Conservation (phyloP, 2,797 vertebrate genomes). For the Choloepus didactylus region DNA sequence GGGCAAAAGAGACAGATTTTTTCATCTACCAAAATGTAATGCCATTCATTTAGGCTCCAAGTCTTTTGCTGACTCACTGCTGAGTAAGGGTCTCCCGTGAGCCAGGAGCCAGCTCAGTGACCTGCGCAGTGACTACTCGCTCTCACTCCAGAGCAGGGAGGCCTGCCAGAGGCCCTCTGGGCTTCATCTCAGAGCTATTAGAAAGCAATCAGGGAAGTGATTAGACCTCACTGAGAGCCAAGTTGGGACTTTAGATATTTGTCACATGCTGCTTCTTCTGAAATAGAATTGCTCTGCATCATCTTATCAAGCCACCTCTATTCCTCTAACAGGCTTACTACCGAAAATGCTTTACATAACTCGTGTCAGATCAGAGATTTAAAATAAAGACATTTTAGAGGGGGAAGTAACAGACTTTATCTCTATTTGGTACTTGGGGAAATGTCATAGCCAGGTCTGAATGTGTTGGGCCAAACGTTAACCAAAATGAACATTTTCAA, state of each 20-base stretch:
- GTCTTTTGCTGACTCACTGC: background rate
- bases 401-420: too few species aligned
- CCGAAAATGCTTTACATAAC: background rate
- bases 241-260: conserved; percentile 10
- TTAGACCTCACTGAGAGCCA: background rate
- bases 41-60: too few species aligned
- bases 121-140: too few species aligned
- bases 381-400: background rate
- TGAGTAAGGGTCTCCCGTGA: background rate
- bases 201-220: conserved; percentile 43
- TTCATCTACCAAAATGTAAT: background rate
- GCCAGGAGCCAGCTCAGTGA: fast-evolving
- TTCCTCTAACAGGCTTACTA: fast-evolving
- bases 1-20: fast-evolving
- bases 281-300: background rate
- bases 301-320: background rate
- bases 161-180: background rate
- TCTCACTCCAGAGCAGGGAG: too few species aligned
- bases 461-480: too few species aligned
- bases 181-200: conserved; percentile 1
- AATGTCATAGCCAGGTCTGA: background rate
- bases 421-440: background rate
- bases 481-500: too few species aligned
- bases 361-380: background rate
- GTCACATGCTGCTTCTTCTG: background rate